These are phyloP conservation scores for Bungarus multicinctus DNA, from an alignment of 2,113 vertebrate species.

Conservation along the genomic window DNA sequence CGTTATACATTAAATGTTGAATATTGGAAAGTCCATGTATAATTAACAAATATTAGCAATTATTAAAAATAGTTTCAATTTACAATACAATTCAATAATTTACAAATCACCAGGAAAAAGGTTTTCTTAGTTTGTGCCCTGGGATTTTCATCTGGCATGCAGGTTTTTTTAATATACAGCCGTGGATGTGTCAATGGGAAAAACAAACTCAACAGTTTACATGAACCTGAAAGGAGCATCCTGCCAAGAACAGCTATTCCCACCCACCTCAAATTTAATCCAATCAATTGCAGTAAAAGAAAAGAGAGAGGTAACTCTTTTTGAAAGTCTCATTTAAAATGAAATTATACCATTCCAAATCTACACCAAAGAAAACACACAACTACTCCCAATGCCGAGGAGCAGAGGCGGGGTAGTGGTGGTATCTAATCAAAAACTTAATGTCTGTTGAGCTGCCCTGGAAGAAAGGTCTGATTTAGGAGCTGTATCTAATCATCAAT, in stretches of 20 bases:
- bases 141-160: not conserved
- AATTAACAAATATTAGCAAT: slow-evolving; percentile 8
- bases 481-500: not conserved
- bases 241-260: not conserved
- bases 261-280: not conserved
- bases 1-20: slow-evolving; percentile 2
- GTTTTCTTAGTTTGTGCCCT: not conserved
- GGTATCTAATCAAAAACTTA: not conserved
- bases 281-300: not conserved
- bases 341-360: not conserved
- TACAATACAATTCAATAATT: not conserved
- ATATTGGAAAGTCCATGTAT: not conserved
- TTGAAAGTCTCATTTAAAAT: not conserved
- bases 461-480: not conserved
- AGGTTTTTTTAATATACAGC: not conserved
- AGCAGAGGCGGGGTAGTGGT: accelerated
- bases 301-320: not conserved
- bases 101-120: not conserved
- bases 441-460: not conserved
- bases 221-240: not conserved
- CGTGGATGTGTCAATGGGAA: not conserved
- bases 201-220: not conserved
- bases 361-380: not conserved
- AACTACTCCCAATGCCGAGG: not conserved
- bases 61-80: not conserved